phyloP scores from a whole-genome alignment of 2,797 vertebrate genomes.

The Phyllotis vaccarum region DNA sequence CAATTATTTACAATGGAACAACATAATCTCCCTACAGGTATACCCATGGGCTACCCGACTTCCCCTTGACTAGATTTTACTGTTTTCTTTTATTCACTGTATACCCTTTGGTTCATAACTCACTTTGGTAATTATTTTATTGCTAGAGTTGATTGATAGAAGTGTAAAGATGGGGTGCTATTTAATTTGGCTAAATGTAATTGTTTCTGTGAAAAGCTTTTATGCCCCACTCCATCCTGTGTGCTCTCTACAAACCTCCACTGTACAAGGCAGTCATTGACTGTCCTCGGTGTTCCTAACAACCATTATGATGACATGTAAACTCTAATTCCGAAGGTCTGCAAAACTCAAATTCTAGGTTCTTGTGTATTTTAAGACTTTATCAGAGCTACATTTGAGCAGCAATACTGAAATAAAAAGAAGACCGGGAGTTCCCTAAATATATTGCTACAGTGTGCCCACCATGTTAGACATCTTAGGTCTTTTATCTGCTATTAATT shows the following conservation, averaged over 20 bases:
- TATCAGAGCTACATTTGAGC: neutral
- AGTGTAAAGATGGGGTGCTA: neutral
- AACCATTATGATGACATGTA: neutral
- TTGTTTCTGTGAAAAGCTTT: neutral
- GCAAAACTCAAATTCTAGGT: constrained; percentile 6
- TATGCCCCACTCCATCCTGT: neutral
- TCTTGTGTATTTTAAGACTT: neutral
- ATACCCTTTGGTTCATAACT: constrained; percentile 1
- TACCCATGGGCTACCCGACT: neutral
- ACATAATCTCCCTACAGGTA: too few species aligned
- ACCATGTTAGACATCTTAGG: neutral
- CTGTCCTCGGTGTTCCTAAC: neutral
- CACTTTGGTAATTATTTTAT: neutral
- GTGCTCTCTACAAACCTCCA: too few species aligned
- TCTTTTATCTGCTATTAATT: neutral
- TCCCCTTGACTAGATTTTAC: constrained; percentile 25
- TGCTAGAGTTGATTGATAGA: neutral
- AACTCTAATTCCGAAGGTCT: neutral
- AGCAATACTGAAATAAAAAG: neutral
- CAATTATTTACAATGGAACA: too few species aligned
- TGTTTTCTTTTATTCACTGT: constrained; percentile 15
- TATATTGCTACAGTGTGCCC: constrained; percentile 1
- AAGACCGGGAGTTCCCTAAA: neutral
- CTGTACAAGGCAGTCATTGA: neutral
- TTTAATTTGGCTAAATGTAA: neutral